Conservation (phyloP, 2,113 vertebrate genomes). For the Plecturocebus donacophilus region DNA sequence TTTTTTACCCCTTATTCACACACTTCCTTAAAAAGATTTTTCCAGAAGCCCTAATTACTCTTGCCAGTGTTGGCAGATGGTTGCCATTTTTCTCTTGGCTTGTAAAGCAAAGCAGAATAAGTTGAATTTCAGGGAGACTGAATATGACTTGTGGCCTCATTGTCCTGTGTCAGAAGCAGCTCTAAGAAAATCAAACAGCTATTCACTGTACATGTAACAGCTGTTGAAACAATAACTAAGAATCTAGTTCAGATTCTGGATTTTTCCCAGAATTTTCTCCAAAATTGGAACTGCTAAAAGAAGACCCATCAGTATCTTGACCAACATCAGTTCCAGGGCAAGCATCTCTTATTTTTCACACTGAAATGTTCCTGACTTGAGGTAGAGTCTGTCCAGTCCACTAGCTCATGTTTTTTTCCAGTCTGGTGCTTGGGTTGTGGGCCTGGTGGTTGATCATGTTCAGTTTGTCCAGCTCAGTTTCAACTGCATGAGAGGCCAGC, state of each 20-base stretch:
- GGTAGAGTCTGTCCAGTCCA: not conserved
- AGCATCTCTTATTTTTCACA: slow-evolving; percentile 55
- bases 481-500: not conserved
- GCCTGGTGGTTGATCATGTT: not conserved
- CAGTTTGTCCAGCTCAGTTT: not conserved
- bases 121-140: not conserved
- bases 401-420: not conserved
- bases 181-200: not conserved
- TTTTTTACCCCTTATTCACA: not conserved
- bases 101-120: not conserved
- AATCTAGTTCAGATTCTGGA: not conserved
- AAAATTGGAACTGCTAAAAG: slow-evolving; percentile 17
- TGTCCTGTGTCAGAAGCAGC: not conserved
- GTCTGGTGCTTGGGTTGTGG: not conserved
- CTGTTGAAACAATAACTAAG: slow-evolving; percentile 25
- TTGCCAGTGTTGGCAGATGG: not conserved
- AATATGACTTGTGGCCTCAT: not conserved
- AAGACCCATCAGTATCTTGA: slow-evolving; percentile 30
- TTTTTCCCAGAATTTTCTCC: not conserved
- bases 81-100: not conserved
- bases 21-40: not conserved
- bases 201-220: not conserved
- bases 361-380: slow-evolving; percentile 35
- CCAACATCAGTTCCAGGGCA: not conserved
- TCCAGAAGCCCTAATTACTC: not conserved